Conservation (phyloP, 2,113 vertebrate genomes). For the Hippocampus zosterae region DNA sequence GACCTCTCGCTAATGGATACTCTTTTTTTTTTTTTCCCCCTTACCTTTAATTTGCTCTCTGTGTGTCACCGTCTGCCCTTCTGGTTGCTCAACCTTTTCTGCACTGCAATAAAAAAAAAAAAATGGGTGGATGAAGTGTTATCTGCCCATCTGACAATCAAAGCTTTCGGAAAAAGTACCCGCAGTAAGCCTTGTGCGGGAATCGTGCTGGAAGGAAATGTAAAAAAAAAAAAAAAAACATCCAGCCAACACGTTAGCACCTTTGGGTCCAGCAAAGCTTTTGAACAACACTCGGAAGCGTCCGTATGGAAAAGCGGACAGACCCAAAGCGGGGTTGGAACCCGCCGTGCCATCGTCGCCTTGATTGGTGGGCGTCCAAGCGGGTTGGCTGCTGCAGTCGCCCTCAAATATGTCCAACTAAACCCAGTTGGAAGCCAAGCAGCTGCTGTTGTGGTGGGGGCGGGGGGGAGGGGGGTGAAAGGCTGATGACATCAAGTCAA, state of each 20-base stretch:
- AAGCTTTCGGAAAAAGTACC: conserved; percentile 33
- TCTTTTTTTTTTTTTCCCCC: not conserved
- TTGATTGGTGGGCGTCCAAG: conserved; percentile 29
- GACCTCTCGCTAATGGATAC: conserved; percentile 28
- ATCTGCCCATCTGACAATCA: conserved; percentile 65
- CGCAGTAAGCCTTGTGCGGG: conserved; percentile 6
- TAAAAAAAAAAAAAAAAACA: not conserved
- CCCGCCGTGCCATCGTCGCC: conserved; percentile 14
- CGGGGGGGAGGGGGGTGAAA: not conserved
- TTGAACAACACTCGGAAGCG: conserved; percentile 5
- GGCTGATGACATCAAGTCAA: not conserved
- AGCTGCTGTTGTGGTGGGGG: conserved; percentile 7
- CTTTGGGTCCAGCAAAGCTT: not conserved
- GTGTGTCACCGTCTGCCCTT: conserved; percentile 23
- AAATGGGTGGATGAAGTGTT: conserved; percentile 40
- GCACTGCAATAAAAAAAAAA: conserved; percentile 11
- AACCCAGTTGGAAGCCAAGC: conserved; percentile 15
- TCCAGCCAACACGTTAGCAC: not conserved
- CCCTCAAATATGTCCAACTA: conserved; percentile 16
- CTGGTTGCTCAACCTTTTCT: conserved; percentile 27
- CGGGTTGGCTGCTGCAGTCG: conserved; percentile 22
- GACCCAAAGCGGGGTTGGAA: conserved; percentile 18
- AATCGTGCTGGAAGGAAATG: conserved; percentile 17
- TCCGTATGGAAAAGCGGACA: conserved; percentile 14
- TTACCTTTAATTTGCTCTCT: conserved; percentile 21